Conservation (phyloP, 2,113 vertebrate species). For the Nanger granti region DNA sequence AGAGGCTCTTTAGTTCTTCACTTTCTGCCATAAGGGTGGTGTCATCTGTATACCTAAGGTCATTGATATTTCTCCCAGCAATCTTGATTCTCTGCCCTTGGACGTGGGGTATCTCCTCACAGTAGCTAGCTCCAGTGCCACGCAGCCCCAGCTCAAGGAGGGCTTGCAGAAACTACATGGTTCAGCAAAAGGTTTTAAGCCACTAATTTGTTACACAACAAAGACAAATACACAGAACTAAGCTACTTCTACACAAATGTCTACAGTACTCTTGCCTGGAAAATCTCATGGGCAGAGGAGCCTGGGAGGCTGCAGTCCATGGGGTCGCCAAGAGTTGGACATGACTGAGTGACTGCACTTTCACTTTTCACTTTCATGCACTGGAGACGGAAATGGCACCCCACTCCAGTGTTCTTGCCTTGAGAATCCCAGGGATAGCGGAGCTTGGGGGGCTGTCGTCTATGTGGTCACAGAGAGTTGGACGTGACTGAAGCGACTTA, state of each 20-base stretch:
- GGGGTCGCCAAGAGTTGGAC: too few species aligned
- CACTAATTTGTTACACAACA: background rate
- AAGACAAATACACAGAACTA: background rate
- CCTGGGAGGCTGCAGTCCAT: too few species aligned
- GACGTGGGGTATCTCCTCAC: background rate
- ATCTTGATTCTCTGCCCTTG: background rate
- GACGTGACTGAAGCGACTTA: too few species aligned
- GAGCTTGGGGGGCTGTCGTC: too few species aligned
- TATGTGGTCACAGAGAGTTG: too few species aligned
- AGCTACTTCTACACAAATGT: background rate
- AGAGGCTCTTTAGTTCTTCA: background rate
- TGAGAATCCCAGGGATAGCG: fast-evolving
- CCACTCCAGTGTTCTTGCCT: too few species aligned
- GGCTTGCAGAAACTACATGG: background rate
- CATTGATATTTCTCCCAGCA: background rate
- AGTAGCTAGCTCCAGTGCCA: background rate
- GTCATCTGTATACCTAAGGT: background rate
- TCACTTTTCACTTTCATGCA: too few species aligned
- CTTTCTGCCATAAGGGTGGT: background rate
- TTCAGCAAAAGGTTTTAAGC: background rate
- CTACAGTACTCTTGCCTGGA: background rate
- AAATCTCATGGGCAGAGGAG: too few species aligned
- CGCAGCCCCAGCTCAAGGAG: background rate
- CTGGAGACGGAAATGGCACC: too few species aligned
- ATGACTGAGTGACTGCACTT: too few species aligned